These are phyloP conservation scores for Triplophysa siluroides DNA, from an alignment of 2,113 vertebrate genomes.

Conservation along the genomic window DNA sequence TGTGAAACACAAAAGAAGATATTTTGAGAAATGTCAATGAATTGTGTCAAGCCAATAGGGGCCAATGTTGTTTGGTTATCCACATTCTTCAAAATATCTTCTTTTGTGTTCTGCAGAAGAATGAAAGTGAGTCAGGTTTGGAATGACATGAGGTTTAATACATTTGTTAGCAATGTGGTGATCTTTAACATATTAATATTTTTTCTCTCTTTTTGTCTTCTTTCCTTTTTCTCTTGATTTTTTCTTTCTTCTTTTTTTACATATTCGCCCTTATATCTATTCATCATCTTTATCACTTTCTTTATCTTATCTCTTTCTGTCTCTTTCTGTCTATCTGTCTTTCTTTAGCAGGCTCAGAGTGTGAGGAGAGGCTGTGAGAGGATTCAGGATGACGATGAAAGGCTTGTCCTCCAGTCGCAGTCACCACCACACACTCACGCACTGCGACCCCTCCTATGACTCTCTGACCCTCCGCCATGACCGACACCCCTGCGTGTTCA, in stretches of 20 bases:
- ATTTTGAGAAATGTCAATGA: too few relatives aligned
- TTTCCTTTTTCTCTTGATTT: slow-evolving; percentile 23
- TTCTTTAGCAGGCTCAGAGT: slow-evolving; percentile 19
- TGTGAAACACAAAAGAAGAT: too few relatives aligned
- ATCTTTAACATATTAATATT: background rate
- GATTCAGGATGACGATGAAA: slow-evolving; percentile 85
- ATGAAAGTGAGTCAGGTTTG: too few relatives aligned
- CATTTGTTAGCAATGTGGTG: background rate
- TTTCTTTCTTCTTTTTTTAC: background rate
- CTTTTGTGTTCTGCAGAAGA: too few relatives aligned
- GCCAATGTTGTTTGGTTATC: too few relatives aligned
- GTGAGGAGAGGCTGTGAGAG: slow-evolving; percentile 35
- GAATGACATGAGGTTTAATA: too few relatives aligned
- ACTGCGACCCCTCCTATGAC: slow-evolving; percentile 81
- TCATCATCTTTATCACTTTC: background rate
- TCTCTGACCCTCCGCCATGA: slow-evolving; percentile 81
- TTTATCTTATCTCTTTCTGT: background rate
- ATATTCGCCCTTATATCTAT: background rate
- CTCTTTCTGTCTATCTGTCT: slow-evolving; percentile 23
- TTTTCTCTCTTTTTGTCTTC: slow-evolving; percentile 47
- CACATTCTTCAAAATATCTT: too few relatives aligned
- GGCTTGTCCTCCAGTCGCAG: slow-evolving; percentile 90
- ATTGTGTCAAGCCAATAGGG: too few relatives aligned
- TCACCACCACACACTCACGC: slow-evolving; percentile 86
- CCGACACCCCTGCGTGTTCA: slow-evolving; percentile 87